Evolutionary conservation across 2,113 vertebrate genomes (phyloP), one percentile per base, ranked within the genome.

Genomic region (Phycodurus eques): DNA sequence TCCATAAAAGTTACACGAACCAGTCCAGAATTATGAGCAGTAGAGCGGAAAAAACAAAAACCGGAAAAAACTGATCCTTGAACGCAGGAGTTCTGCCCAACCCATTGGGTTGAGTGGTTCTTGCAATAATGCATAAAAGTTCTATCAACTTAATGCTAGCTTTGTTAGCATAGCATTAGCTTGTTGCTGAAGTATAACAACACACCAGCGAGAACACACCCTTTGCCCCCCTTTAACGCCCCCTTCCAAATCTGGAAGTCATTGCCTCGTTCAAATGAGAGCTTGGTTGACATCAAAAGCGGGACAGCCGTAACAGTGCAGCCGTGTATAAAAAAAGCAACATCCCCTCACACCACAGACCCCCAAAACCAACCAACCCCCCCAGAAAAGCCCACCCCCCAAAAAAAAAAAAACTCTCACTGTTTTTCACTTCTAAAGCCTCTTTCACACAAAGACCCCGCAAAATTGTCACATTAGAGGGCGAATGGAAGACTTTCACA

Each of bases 251-350:
- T 92, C 90, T 92, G 89, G 90, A 92, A 92, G 79, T 88, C 85
- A 92, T 91, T 91, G 83, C 82, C 87, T 79, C 77, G 83, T 72
- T 73, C 87, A 92, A 92, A 93, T 91, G 84, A 92, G 84, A 85
- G 85, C 88, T 90, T 89, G 83, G 85, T 85, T 71, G 71, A 92
- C 92, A 90, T 93, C 91, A 93, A 93, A 93, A 91, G 70, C 5
- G 27, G 47, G 72, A 83, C 86, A 90, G 90, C 91, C 90, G 92
- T 92, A 92, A 93, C 89, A 92, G 90, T 85, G 73, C 76, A 82
- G 90, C 80, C 87, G 89, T 90, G 89, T 91, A 90, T 92, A 92
- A 91, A 92, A 90, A 88, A 90, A 75, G 83, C 33, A 69, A 54
- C 33, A 42, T 17, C 47, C 53, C 15, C 33, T 22, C 14, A 35